Base-by-base conservation (phyloP, 2,797 vertebrate species). In the Scarus forsteni region DNA sequence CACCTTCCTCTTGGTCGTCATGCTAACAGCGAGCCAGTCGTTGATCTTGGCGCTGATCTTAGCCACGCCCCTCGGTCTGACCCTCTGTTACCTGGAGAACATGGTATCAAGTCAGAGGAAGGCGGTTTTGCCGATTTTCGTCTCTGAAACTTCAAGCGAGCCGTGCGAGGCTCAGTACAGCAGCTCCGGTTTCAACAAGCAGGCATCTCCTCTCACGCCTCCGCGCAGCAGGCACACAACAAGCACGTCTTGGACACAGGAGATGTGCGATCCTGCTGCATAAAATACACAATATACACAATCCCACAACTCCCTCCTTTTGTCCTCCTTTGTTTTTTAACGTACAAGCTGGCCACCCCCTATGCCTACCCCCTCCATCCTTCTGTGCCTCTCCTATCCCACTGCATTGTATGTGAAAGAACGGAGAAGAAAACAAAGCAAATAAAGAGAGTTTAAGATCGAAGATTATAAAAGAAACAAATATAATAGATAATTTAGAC, bases 21-120 rank as follows among this genome's bases (percentile, higher is more conserved):
- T 98, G 88, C 92, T 99, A 49, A 96, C 96, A 15, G 95, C 96
- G 50, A 97, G 96, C 87, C 96, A 97, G 85, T 99, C 97, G 3
- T 77, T 98, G 81, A 92, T 90, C 66, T 91, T 97, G 48, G 97
- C 97, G 15, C 92, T 99, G 70, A 90, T 94, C 64, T 93, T 98
- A 87, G 96, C 96, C 77, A 92, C 97, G 78, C 97, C 97, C 90
- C 95, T 99, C 0, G 96, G 97, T 84, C 89, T 99, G 73, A 96
- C 95, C 60, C 94, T 98, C 74, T 98, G 95, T 86, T 99, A 96
- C 86, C 92, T 99, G 57, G 97, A 99, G 93, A 95, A 93, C 44
- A 92, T 95, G 81, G 90, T 90, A 40, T 88, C 94, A 43, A 58
- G 87, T 83, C 92, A 92, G 63, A 84, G 84, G 73, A 86, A 75